phyloP scores from a whole-genome alignment of 2,888 invertebrate species.

The Melanotus villosus region DNA sequence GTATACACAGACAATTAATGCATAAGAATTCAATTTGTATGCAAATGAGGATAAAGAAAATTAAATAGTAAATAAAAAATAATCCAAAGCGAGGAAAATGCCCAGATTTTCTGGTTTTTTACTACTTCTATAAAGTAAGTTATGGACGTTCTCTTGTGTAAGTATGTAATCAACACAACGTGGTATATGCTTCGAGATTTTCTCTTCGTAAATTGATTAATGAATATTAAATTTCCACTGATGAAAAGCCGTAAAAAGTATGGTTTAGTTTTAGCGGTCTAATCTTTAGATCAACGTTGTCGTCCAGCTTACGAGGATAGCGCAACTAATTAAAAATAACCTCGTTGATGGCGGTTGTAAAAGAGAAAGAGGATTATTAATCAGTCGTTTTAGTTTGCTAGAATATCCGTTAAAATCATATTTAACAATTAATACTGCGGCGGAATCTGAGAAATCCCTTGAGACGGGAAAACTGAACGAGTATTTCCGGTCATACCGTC shows the following conservation, averaged over 20 bases:
- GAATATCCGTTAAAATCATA: conserved; percentile 29
- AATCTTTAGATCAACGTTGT: neutral
- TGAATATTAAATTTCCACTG: conserved; percentile 12
- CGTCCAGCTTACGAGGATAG: too few relatives aligned
- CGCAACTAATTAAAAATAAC: conserved; percentile 1
- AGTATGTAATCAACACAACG: neutral
- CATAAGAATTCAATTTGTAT: conserved; percentile 42
- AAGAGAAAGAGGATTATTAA: conserved; percentile 24
- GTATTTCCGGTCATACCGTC: conserved; percentile 41
- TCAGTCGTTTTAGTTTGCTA: conserved; percentile 25
- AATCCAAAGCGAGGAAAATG: conserved; percentile 35
- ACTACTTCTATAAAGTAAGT: conserved; percentile 15
- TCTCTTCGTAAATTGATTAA: conserved; percentile 10
- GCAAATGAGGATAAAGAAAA: conserved; percentile 39
- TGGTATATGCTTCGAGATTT: neutral
- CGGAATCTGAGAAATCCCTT: conserved; percentile 22
- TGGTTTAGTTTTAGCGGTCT: neutral
- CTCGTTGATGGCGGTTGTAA: neutral
- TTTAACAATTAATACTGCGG: conserved; percentile 30
- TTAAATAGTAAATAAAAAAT: conserved; percentile 40
- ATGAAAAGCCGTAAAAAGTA: neutral
- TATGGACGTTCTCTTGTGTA: conserved; percentile 4
- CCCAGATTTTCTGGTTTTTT: conserved; percentile 16
- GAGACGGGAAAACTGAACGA: conserved; percentile 35
- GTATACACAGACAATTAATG: conserved; percentile 28